Percentiles rank a stretch among this genome's conserved stretches.
phyloP scores from a whole-genome alignment of 1,140 invertebrate genomes.

The Drosophila sproati region DNA sequence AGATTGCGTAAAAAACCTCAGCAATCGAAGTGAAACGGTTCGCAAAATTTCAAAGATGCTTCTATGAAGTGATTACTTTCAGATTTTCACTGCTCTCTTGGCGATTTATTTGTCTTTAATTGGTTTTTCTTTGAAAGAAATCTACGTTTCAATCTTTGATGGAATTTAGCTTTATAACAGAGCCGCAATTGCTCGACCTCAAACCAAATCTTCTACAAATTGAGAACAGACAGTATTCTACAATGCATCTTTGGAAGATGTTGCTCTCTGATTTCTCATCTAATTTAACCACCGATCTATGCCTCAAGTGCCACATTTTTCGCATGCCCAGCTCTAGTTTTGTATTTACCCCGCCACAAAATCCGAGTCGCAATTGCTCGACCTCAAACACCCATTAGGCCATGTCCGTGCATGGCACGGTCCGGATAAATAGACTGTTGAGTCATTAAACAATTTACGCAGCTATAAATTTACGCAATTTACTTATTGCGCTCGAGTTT shows the following conservation, averaged over 20 bases:
- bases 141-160: too few species aligned
- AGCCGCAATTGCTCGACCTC: too few species aligned
- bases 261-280: background rate
- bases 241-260: background rate
- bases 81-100: too few species aligned
- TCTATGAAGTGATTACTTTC: too few species aligned
- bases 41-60: too few species aligned
- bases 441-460: slow-evolving; percentile 84
- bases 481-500: slow-evolving; percentile 67
- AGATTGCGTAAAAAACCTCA: too few species aligned
- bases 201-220: too few species aligned
- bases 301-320: background rate
- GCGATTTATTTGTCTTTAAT: too few species aligned
- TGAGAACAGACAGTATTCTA: too few species aligned
- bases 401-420: slow-evolving; percentile 61
- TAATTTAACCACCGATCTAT: background rate
- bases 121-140: too few species aligned
- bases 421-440: slow-evolving; percentile 76
- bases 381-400: slow-evolving; percentile 64
- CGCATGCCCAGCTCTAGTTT: background rate
- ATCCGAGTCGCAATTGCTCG: slow-evolving; percentile 17
- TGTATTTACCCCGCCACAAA: slow-evolving; percentile 25
- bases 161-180: too few species aligned
- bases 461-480: slow-evolving; percentile 84
- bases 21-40: too few species aligned